Conservation (phyloP, 2,113 vertebrate genomes). For the Azemiops feae region DNA sequence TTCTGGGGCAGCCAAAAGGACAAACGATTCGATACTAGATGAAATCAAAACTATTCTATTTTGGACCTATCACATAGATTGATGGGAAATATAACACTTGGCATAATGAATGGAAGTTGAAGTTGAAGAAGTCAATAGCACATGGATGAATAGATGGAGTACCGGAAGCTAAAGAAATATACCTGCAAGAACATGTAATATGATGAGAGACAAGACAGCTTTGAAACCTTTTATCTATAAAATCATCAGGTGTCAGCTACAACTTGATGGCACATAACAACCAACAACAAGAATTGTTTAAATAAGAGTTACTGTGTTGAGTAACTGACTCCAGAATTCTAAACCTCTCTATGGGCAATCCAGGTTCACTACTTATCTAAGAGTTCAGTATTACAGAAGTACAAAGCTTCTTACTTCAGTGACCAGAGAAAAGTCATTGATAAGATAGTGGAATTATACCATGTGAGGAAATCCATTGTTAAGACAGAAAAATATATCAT, state of each 20-base stretch:
- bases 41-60: not conserved
- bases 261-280: not conserved
- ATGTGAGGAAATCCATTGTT: not conserved
- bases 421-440: not conserved
- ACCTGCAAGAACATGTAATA: not conserved
- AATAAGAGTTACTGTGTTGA: not conserved
- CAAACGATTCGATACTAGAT: not conserved
- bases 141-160: not conserved
- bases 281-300: not conserved
- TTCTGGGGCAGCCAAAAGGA: not conserved
- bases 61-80: not conserved
- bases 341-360: not conserved
- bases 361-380: not conserved
- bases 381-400: not conserved
- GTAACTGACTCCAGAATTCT: not conserved
- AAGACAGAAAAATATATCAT: not conserved
- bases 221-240: not conserved
- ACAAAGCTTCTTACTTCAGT: not conserved
- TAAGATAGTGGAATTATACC: not conserved
- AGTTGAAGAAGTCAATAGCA: not conserved
- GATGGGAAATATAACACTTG: not conserved
- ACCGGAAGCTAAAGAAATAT: not conserved
- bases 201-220: not conserved
- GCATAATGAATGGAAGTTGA: not conserved
- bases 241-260: not conserved